These are phyloP conservation scores for Drosophila biarmipes DNA, from an alignment of 1,140 invertebrate genomes.

Conservation along the genomic window DNA sequence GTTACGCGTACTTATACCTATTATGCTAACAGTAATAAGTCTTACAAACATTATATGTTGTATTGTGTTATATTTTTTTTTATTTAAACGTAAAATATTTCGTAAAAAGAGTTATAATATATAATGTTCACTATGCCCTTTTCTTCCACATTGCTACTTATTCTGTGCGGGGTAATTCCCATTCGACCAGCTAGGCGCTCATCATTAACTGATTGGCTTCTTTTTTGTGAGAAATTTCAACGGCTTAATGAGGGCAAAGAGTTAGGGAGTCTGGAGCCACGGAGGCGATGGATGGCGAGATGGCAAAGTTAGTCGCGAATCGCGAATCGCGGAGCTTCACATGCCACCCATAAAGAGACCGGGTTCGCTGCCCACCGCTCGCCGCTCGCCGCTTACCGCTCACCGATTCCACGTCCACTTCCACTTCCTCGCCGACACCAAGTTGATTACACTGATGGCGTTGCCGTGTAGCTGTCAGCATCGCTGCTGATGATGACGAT, in stretches of 20 bases:
- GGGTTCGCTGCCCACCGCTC: constrained; percentile 24
- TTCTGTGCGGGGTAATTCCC: constrained; percentile 2
- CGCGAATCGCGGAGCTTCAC: constrained; percentile 44
- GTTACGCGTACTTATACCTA: too few species aligned
- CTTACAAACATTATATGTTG: too few species aligned
- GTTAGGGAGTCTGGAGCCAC: constrained; percentile 42
- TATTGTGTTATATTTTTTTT: too few species aligned
- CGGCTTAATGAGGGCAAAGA: constrained; percentile 75
- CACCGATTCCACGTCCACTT: constrained; percentile 23
- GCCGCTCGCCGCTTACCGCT: constrained; percentile 22
- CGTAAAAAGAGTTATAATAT: too few species aligned
- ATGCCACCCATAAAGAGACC: constrained; percentile 75
- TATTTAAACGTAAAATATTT: too few species aligned
- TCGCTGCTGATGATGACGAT: constrained; percentile 80
- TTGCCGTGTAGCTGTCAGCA: constrained; percentile 81
- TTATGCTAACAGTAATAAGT: too few species aligned
- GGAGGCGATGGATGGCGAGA: constrained; percentile 21
- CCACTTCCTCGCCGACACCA: constrained; percentile 61
- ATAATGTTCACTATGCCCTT: too few species aligned
- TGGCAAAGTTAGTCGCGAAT: constrained; percentile 33
- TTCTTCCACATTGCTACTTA: neutral
- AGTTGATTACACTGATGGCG: constrained; percentile 82
- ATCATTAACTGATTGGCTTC: constrained; percentile 5
- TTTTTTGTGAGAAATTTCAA: constrained; percentile 49
- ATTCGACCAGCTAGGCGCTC: constrained; percentile 3